Evolutionary conservation across 1,140 invertebrate genomes (phyloP).

Genomic region (Anagrus nilaparvatae): DNA sequence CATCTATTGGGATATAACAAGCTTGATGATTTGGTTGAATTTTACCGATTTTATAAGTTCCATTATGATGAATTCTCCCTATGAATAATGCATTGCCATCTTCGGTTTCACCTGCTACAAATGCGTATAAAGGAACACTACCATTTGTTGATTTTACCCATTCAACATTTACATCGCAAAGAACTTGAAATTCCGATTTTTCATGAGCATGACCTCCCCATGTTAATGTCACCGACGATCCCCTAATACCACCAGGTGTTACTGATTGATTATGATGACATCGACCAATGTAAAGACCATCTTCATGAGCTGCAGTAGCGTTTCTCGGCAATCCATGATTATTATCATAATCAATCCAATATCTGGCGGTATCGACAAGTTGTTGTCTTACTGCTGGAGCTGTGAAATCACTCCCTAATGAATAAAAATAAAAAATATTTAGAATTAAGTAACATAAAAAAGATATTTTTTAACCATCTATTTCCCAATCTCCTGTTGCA

Average conservation of each 20-base stretch:
- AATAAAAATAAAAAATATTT: conserved; percentile 2
- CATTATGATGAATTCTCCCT: conserved; percentile 28
- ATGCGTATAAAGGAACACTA: conserved; percentile 26
- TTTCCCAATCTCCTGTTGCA: conserved; percentile 26
- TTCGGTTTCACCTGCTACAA: conserved; percentile 30
- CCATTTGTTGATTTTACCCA: conserved; percentile 28
- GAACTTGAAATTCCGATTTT: conserved; percentile 27
- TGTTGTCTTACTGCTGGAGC: conserved; percentile 24
- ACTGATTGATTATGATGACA: conserved; percentile 22
- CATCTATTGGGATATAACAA: conserved; percentile 27
- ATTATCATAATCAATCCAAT: conserved; percentile 28
- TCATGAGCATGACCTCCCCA: conserved; percentile 25
- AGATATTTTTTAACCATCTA: conserved; percentile 28
- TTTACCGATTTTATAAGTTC: conserved; percentile 28
- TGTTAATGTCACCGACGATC: conserved; percentile 19
- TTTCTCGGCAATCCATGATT: conserved; percentile 22
- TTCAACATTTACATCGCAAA: conserved; percentile 22
- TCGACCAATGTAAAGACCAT: conserved; percentile 27
- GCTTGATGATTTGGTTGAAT: conserved; percentile 30
- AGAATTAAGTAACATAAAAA: not conserved
- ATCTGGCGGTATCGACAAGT: conserved; percentile 23
- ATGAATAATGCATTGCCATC: conserved; percentile 29
- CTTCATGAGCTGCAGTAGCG: conserved; percentile 23
- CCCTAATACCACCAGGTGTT: conserved; percentile 24
- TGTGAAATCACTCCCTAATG: conserved; percentile 20